Evolutionary conservation across 2,888 invertebrate species (phyloP), one percentile per base, ranked within the genome.

Genomic region (Latrodectus elegans): DNA sequence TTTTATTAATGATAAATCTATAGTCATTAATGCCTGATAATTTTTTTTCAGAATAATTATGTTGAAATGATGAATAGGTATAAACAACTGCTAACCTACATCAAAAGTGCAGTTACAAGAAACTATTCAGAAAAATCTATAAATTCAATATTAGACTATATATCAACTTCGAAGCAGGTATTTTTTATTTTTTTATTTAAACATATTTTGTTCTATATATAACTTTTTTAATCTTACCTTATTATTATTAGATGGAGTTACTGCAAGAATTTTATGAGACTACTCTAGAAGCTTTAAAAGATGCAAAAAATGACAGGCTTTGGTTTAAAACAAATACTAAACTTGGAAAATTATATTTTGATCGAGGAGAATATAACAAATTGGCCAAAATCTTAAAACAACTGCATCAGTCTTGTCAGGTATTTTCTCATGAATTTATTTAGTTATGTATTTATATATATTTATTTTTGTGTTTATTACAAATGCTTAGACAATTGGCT

Each of bases 291-390:
- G 97, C 97, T 11, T 92, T 97, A 83, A 97, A 97, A 92, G 99
- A 99, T 94, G 99, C 99, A 1, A 99, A 99, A 92, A 99, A 99
- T 92, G 99, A 99, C 93, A 94, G 99, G 89, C 93, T 99, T 82
- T 99, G 99, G 99, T 99, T 99, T 92, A 99, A 99, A 93, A 99
- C 99, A 0, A 99, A 99, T 92, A 99, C 99, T 0, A 99, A 99
- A 93, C 93, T 99, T 90, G 99, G 99, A 73, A 99, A 99, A 93
- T 93, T 99, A 49, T 99, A 99, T 92, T 99, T 98, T 91, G 99
- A 99, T 93, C 94, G 99, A 87, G 96, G 95, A 78, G 94, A 94
- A 81, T 92, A 92, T 88, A 99, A 99, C 92, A 97, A 98, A 93
- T 93, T 99, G 91, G 97, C 98, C 78, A 97, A 97, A 93, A 99